phyloP scores from a whole-genome alignment of 2,113 vertebrate genomes.

The Hippocampus comes region DNA sequence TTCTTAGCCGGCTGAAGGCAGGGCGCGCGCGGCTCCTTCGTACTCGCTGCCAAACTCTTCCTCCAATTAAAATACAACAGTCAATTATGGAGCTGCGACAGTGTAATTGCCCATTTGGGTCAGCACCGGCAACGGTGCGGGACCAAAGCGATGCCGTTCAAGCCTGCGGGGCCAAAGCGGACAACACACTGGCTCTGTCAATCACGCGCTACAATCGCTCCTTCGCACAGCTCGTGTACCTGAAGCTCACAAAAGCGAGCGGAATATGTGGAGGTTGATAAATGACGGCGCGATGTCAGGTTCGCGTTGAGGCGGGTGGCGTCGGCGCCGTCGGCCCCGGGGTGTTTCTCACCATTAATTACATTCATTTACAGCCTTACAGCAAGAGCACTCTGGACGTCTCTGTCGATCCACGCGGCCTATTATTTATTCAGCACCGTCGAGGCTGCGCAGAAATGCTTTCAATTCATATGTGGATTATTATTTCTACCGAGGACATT shows the following conservation, averaged over 20 bases:
- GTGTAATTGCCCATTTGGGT: constrained; percentile 52
- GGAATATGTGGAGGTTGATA: not conserved
- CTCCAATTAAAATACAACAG: constrained; percentile 72
- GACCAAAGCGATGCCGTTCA: constrained; percentile 32
- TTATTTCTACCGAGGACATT: not conserved
- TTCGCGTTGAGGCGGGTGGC: not conserved
- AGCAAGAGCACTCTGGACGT: not conserved
- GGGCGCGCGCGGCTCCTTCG: constrained; percentile 58
- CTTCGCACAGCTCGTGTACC: constrained; percentile 37
- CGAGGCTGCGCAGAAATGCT: not conserved
- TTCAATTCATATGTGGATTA: not conserved
- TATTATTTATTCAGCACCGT: not conserved
- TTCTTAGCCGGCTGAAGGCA: constrained; percentile 56
- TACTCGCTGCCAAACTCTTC: constrained; percentile 46
- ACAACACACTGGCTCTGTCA: constrained; percentile 39
- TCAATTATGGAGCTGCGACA: constrained; percentile 47
- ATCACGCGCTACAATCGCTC: constrained; percentile 30
- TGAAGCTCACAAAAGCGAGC: constrained; percentile 16
- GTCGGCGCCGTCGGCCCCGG: not conserved
- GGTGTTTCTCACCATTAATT: not conserved
- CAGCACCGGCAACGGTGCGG: constrained; percentile 16
- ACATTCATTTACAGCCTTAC: not conserved
- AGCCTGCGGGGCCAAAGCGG: constrained; percentile 47
- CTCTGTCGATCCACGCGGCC: not conserved
- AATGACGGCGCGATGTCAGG: not conserved